Evolutionary conservation across 2,888 invertebrate genomes (phyloP).

Genomic region (Resseliella maxima): DNA sequence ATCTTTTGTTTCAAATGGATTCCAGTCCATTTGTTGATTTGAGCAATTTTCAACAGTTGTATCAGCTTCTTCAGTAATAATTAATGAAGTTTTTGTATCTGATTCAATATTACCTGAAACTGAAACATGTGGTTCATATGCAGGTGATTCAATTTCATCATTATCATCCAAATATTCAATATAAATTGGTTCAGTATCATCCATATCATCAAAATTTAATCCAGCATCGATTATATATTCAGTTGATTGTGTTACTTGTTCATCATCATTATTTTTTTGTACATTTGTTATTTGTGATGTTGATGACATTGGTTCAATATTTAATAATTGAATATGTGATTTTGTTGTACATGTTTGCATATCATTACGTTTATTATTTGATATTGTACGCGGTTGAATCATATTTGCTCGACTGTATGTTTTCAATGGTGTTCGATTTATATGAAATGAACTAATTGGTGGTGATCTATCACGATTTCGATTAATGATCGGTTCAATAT

Average conservation of each 20-base stretch:
- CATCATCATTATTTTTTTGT: background rate
- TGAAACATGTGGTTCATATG: slow-evolving; percentile 43
- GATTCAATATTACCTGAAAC: background rate
- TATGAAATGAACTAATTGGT: background rate
- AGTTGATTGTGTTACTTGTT: background rate
- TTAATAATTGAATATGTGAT: background rate
- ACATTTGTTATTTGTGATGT: background rate
- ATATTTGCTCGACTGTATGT: background rate
- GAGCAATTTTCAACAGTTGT: background rate
- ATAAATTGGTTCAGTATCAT: background rate
- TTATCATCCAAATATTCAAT: slow-evolving; percentile 43
- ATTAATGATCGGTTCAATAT: background rate
- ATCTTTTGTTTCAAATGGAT: too few species aligned
- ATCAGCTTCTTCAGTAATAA: background rate
- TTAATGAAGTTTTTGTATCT: background rate
- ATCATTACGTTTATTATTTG: background rate
- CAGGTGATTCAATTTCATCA: slow-evolving; percentile 45
- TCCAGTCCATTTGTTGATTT: background rate
- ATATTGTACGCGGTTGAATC: background rate
- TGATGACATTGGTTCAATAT: slow-evolving; percentile 16
- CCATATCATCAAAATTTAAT: background rate
- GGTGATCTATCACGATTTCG: background rate
- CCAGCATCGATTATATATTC: slow-evolving; percentile 13
- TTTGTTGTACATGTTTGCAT: background rate
- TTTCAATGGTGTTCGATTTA: background rate